Evolutionary conservation across 2,888 invertebrate species (phyloP), one percentile per base, ranked within the genome.

Genomic region (Pristionchus exspectatus): DNA sequence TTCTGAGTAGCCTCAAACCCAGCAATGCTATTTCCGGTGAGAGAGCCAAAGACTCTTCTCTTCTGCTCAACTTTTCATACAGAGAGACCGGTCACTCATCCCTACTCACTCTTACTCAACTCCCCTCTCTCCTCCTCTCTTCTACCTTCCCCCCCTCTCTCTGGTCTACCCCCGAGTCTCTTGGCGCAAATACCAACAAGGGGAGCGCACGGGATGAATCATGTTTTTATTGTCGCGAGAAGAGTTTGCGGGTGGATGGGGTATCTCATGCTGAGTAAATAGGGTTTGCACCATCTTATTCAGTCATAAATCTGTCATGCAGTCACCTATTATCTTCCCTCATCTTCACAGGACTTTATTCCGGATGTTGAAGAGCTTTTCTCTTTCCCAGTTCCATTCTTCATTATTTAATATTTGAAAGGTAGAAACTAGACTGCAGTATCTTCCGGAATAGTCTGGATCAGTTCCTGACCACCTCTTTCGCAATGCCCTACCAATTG

Each of bases 41-140:
- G 27, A 9, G n/a, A 24, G n/a, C 63, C 63, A 27, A 12, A 69
- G 27, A 69, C 24, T 69, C 27, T 24, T n/a, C 24, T 69, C 38
- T 2, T 38, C 38, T 38, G 38, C 69, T 27, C 69, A 69, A 69
- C 27, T n/a, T 69, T n/a, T 27, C n/a, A 69, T 69, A 27, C 69
- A 69, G 69, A 69, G 69, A 69, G 69, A 69, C 69, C 69, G 69
- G 69, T 69, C 69, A 69, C 69, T 69, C 69, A 69, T 69, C 69
- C 69, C 27, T n/a, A 30, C 74, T 74, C 30, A 30, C 30, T 33
- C 74, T 33, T 74, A 74, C 74, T 63, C 63, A 63, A 63, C 74
- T 74, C 21, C 24, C n/a, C 77, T 54, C 50, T 27, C 81, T 27
- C 81, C n/a, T 24, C 27, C 24, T 44, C 14, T 38, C 7, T 21